Evolutionary conservation across 2,113 vertebrate species (phyloP).

Genomic region (Xerus inauris): DNA sequence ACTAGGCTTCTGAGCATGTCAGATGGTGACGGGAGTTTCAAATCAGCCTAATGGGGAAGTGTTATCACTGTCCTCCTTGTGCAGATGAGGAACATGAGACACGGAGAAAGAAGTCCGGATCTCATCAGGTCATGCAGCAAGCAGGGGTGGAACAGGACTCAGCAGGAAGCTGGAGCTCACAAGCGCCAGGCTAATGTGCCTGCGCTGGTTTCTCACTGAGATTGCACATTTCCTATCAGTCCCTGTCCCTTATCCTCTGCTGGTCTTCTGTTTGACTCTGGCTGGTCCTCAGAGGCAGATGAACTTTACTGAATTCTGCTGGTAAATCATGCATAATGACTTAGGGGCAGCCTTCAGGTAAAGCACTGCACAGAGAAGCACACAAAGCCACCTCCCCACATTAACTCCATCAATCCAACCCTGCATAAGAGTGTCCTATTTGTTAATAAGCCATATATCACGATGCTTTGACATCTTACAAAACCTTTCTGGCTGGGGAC

Average conservation of each 20-base stretch:
- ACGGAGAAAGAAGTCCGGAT: neutral
- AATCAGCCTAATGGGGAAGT: neutral
- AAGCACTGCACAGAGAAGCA: neutral
- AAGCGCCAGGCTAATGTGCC: neutral
- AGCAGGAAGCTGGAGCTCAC: accelerated
- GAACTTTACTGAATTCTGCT: neutral
- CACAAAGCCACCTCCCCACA: neutral
- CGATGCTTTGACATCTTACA: neutral
- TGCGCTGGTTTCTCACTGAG: neutral
- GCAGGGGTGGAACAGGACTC: too few species aligned
- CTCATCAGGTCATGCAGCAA: too few species aligned
- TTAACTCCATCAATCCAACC: neutral
- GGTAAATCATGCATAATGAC: too few species aligned
- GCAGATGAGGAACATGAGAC: accelerated
- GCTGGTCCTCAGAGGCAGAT: neutral
- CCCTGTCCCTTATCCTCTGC: neutral
- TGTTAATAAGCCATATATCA: neutral
- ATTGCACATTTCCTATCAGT: accelerated
- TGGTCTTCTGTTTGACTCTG: neutral
- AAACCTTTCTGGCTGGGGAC: neutral
- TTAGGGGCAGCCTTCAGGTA: neutral
- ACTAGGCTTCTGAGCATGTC: too few species aligned
- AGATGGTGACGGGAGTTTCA: accelerated
- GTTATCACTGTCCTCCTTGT: neutral
- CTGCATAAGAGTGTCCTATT: too few species aligned